Base-by-base conservation (phyloP, 2,113 vertebrate genomes). In the Atlantisia rogersi region DNA sequence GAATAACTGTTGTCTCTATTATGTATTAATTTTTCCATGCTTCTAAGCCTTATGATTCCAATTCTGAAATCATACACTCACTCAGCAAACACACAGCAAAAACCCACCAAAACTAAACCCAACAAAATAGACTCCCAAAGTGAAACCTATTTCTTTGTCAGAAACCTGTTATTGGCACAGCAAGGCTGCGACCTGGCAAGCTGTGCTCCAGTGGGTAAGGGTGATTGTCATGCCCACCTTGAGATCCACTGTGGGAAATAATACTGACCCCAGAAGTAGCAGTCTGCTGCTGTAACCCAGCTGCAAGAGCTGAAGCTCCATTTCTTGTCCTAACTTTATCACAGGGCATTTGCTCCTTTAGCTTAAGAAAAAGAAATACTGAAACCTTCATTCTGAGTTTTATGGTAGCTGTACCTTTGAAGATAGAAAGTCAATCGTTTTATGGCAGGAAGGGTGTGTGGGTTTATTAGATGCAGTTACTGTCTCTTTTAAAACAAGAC, bases 371-470 rank as follows among this genome's bases (percentile, higher is more conserved):
- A 67, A 71, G 28, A 55, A 52, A 69, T n/a, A 39, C 2, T 11
- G n/a, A 85, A 70, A 67, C 40, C 42, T 52, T 40, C 4, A 7
- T 53, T 63, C 32, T 52, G 42, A 55, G 8, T 55, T 55, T 85
- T 56, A 88, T 8, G 15, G 31, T 28, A 52, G 52, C 11, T 60
- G 19, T 42, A 53, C 6, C 35, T 37, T 58, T 7, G 21, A 64
- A 74, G 37, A 53, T 6, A 73, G 56, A 70, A 69, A 59, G 7
- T 4, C 12, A 40, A 6, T 39, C 64, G 28, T 44, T 55, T 44
- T 26, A 70, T 2, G 4, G 10, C 5, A 2, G 3, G 17, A 56
- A 18, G 17, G 3, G 26, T 15, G 5, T 24, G 29, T 17, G 46
- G 46, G n/a, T 26, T 71, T 65, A 53, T 37, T 53, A 59, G 20